Percentiles rank a stretch among this genome's conserved stretches.
phyloP scores from a whole-genome alignment of 1,140 invertebrate genomes.

The Sitobion miscanthi region DNA sequence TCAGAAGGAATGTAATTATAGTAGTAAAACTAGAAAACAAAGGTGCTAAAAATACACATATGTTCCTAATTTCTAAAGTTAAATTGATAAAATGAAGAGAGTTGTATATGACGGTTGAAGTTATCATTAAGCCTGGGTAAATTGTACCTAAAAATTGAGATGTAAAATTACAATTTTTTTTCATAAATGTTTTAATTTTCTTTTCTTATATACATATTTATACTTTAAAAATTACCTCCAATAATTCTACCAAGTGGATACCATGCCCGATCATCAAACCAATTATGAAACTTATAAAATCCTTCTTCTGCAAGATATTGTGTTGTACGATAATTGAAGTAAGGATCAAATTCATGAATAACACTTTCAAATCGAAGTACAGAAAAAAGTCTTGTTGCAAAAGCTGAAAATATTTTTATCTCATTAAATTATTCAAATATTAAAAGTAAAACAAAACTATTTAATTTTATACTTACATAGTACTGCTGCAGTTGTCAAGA shows the following conservation, averaged over 20 bases:
- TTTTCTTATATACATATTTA: not conserved
- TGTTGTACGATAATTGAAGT: slow-evolving; percentile 98
- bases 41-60: slow-evolving; percentile 97
- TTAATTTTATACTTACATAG: slow-evolving; percentile 77
- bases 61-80: slow-evolving; percentile 95
- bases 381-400: slow-evolving; percentile 93
- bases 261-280: slow-evolving; percentile 99
- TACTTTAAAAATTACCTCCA: slow-evolving; percentile 70
- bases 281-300: slow-evolving; percentile 98
- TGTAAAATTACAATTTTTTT: not conserved
- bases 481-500: slow-evolving; percentile 89
- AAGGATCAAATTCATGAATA: slow-evolving; percentile 99
- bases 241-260: slow-evolving; percentile 97
- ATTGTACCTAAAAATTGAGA: slow-evolving; percentile 77
- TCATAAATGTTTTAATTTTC: not conserved
- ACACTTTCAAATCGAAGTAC: slow-evolving; percentile 97
- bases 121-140: slow-evolving; percentile 97
- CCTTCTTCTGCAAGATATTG: slow-evolving; percentile 93
- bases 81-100: slow-evolving; percentile 89
- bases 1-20: slow-evolving; percentile 93
- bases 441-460: slow-evolving; percentile 46
- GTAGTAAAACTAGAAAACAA: slow-evolving; percentile 96
- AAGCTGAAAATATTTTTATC: slow-evolving; percentile 74
- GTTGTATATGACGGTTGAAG: slow-evolving; percentile 90
- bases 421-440: slow-evolving; percentile 13